Evolutionary conservation across 2,797 vertebrate genomes (phyloP).

Genomic region (Acanthornis magna): DNA sequence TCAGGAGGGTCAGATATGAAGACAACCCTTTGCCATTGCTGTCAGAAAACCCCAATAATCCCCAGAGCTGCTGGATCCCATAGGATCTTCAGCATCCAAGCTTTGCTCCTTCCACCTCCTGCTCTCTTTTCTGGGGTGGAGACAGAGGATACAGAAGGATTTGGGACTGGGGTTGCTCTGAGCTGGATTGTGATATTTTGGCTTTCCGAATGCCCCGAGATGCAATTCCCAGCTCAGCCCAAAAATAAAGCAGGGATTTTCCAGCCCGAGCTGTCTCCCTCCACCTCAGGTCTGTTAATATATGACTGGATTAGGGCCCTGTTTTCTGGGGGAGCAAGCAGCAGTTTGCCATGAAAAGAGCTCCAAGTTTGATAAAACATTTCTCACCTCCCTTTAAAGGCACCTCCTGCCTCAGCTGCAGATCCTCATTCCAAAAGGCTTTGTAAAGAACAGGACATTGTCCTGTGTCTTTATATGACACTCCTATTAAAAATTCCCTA

Average conservation of each 20-base stretch:
- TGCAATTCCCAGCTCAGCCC: background rate
- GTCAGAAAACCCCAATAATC: background rate
- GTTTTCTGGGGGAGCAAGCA: background rate
- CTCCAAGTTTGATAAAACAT: background rate
- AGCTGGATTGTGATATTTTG: background rate
- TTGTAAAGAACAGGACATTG: background rate
- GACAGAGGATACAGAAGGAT: background rate
- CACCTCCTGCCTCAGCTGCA: background rate
- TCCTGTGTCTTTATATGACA: background rate
- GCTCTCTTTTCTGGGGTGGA: background rate
- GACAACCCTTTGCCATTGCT: background rate
- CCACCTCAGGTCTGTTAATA: background rate
- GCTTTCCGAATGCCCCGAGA: background rate
- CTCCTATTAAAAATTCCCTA: background rate
- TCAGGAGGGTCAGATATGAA: background rate
- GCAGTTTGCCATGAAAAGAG: background rate
- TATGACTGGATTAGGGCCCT: accelerated
- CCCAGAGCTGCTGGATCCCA: background rate
- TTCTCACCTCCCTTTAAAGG: background rate
- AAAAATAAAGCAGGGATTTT: background rate
- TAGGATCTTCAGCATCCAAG: background rate
- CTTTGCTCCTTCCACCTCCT: background rate
- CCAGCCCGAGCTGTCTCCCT: background rate
- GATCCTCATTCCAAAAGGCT: background rate
- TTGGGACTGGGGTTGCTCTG: background rate